These are phyloP conservation scores for Papilio aristodemus DNA, from an alignment of 1,140 invertebrate genomes.

Conservation along the genomic window DNA sequence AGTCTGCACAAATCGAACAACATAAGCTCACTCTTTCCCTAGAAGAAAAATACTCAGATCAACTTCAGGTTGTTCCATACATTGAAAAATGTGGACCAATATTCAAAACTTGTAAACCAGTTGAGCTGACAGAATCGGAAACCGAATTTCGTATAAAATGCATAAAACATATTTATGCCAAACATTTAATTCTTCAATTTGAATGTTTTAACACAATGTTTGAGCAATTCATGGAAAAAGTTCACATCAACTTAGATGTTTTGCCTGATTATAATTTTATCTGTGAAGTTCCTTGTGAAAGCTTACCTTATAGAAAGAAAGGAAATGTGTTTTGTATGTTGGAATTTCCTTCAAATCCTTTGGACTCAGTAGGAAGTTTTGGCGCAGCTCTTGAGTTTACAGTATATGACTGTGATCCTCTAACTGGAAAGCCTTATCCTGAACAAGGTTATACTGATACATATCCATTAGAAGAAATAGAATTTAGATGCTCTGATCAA, in stretches of 20 bases:
- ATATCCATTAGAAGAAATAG: slow-evolving; percentile 95
- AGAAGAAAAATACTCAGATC: slow-evolving; percentile 93
- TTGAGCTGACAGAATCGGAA: slow-evolving; percentile 97
- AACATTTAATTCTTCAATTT: slow-evolving; percentile 94
- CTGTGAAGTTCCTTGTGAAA: slow-evolving; percentile 86
- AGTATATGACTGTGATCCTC: slow-evolving; percentile 97
- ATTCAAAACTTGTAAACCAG: slow-evolving; percentile 93
- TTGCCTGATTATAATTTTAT: slow-evolving; percentile 89
- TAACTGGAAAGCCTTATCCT: slow-evolving; percentile 88
- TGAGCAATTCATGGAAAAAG: slow-evolving; percentile 96
- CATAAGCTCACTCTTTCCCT: slow-evolving; percentile 82
- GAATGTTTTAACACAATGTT: slow-evolving; percentile 97
- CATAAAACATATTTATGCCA: slow-evolving; percentile 94
- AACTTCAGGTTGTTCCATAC: slow-evolving; percentile 87
- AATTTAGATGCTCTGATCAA: slow-evolving; percentile 85
- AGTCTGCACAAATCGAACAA: slow-evolving; percentile 79
- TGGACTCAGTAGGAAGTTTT: slow-evolving; percentile 88
- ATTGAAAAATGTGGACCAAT: slow-evolving; percentile 87
- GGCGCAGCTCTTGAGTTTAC: slow-evolving; percentile 94
- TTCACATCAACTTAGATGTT: slow-evolving; percentile 92
- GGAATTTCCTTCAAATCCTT: slow-evolving; percentile 88
- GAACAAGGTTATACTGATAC: slow-evolving; percentile 87
- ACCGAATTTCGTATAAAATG: slow-evolving; percentile 98
- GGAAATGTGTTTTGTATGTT: slow-evolving; percentile 93
- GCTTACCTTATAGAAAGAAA: slow-evolving; percentile 91